Conservation (phyloP, 2,113 vertebrate genomes). For the Chamaea fasciata region DNA sequence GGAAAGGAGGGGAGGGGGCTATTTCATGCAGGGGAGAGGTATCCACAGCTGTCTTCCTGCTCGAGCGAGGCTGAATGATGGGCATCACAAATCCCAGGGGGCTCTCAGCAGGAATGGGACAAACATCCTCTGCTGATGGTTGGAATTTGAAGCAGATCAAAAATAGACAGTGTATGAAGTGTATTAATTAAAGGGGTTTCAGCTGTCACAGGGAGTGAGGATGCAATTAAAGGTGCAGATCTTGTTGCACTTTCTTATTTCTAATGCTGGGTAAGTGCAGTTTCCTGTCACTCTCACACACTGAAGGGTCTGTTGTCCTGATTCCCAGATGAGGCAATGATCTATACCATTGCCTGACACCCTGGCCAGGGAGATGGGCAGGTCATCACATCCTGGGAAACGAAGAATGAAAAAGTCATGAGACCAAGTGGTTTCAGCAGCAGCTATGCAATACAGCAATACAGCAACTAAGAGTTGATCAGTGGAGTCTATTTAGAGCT, state of each 20-base stretch:
- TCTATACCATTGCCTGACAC: background rate
- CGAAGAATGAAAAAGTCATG: background rate
- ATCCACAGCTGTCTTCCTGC: background rate
- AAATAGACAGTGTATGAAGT: background rate
- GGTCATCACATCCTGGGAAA: background rate
- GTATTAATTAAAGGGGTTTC: slow-evolving; percentile 22
- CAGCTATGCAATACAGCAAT: background rate
- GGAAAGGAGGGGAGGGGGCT: background rate
- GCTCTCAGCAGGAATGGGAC: background rate
- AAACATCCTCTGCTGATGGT: background rate
- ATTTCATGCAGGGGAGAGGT: background rate
- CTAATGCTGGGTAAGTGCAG: background rate
- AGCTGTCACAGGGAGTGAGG: slow-evolving; percentile 8
- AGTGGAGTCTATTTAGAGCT: background rate
- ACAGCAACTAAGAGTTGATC: background rate
- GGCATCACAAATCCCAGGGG: background rate
- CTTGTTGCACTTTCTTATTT: background rate
- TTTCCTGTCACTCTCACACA: background rate
- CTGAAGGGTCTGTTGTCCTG: background rate
- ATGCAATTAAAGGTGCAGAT: slow-evolving; percentile 19
- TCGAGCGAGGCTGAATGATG: background rate
- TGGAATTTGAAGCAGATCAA: slow-evolving; percentile 6
- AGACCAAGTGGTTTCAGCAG: background rate
- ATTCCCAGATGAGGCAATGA: background rate
- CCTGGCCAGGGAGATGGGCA: background rate